Evolutionary conservation across 2,888 invertebrate genomes (phyloP).

Genomic region (Temnothorax rugatulus): DNA sequence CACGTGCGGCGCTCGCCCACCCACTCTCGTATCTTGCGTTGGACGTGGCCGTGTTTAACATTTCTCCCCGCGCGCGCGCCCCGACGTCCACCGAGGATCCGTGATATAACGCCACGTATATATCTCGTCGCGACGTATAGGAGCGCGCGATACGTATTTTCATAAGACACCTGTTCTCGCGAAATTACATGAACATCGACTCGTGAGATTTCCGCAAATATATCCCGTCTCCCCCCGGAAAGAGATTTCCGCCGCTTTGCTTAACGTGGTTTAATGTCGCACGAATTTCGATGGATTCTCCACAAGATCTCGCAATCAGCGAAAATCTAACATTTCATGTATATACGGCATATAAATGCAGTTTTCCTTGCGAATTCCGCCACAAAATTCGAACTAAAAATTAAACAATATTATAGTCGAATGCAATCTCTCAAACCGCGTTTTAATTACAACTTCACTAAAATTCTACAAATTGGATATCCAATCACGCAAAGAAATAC

Average conservation of each 20-base stretch:
- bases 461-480: neutral
- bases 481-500: neutral
- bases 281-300: neutral
- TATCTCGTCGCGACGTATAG: neutral
- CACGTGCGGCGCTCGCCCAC: slow-evolving; percentile 52
- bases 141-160: slow-evolving; percentile 19
- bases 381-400: neutral
- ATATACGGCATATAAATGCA: neutral
- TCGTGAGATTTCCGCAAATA: slow-evolving; percentile 43
- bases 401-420: neutral
- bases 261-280: slow-evolving; percentile 1
- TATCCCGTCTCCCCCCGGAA: neutral
- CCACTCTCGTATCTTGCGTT: slow-evolving; percentile 34
- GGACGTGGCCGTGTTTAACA: slow-evolving; percentile 41
- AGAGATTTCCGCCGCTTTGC: neutral
- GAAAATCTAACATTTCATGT: slow-evolving; percentile 4
- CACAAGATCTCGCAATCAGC: neutral
- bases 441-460: neutral
- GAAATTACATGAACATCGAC: slow-evolving; percentile 28
- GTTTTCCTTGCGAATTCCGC: neutral
- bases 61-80: slow-evolving; percentile 7
- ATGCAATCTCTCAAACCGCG: neutral
- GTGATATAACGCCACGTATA: slow-evolving; percentile 12
- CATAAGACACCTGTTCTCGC: slow-evolving; percentile 32
- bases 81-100: slow-evolving; percentile 14